These are phyloP conservation scores for Macaria notata DNA, from an alignment of 2,888 invertebrate genomes.

Conservation along the genomic window DNA sequence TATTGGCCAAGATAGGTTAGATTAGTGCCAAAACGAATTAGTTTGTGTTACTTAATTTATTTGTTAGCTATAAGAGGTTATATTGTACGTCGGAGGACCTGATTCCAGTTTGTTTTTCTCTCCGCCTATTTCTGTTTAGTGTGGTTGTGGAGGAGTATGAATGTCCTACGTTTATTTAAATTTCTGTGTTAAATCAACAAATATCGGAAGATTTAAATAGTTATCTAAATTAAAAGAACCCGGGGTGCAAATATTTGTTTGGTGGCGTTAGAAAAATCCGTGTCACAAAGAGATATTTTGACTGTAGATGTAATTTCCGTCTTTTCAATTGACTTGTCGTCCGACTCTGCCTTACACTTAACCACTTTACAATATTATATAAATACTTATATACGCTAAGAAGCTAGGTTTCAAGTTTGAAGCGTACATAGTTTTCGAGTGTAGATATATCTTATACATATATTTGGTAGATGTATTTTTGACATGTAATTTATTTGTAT, in stretches of 20 bases:
- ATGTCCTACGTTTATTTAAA: too few species aligned
- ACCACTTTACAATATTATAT: slow-evolving; percentile 13
- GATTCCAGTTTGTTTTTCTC: slow-evolving; percentile 52
- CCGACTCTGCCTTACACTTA: slow-evolving; percentile 44
- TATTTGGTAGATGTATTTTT: slow-evolving; percentile 28
- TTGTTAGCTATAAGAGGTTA: slow-evolving; percentile 45
- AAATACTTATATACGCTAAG: slow-evolving; percentile 12
- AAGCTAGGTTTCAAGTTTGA: slow-evolving; percentile 14
- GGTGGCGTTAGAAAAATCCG: too few species aligned
- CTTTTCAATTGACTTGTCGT: slow-evolving; percentile 24
- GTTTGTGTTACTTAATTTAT: slow-evolving; percentile 77
- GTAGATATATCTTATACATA: slow-evolving; percentile 29
- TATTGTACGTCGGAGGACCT: slow-evolving; percentile 43
- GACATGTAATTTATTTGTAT: slow-evolving; percentile 33
- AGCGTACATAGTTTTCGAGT: slow-evolving; percentile 25
- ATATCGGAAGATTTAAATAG: too few species aligned
- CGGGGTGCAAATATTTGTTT: too few species aligned
- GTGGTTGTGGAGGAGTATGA: slow-evolving; percentile 29
- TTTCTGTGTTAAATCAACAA: too few species aligned
- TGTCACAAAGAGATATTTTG: too few species aligned
- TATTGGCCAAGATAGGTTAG: slow-evolving; percentile 55
- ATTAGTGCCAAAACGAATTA: slow-evolving; percentile 72
- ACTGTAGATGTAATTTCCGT: too few species aligned
- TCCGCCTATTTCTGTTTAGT: slow-evolving; percentile 62
- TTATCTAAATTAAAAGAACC: too few species aligned